phyloP scores from a whole-genome alignment of 2,888 invertebrate species.

The Ceraclea dissimilis region DNA sequence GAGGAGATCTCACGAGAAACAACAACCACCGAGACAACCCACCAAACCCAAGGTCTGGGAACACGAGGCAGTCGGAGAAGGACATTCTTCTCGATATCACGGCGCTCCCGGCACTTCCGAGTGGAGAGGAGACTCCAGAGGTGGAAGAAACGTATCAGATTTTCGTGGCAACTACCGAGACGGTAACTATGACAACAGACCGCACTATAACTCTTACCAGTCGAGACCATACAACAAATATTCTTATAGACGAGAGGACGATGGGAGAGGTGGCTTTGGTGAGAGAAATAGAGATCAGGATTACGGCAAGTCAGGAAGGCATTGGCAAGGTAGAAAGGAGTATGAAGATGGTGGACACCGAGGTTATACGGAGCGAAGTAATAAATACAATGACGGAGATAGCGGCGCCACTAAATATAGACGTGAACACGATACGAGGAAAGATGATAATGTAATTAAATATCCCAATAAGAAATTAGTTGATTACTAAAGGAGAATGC shows the following conservation, averaged over 20 bases:
- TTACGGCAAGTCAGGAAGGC: conserved; percentile 4
- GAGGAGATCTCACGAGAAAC: not conserved
- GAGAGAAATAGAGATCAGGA: conserved; percentile 6
- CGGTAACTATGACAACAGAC: conserved; percentile 5
- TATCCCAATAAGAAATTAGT: conserved; percentile 8
- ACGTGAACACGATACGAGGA: not conserved
- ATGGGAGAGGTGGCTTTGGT: conserved; percentile 1
- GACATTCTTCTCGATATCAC: not conserved
- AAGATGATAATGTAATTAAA: conserved; percentile 5
- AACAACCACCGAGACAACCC: conserved; percentile 3
- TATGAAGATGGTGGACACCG: not conserved
- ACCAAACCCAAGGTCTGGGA: conserved; percentile 1
- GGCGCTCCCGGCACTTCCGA: not conserved
- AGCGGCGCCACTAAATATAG: not conserved
- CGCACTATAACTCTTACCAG: conserved; percentile 5
- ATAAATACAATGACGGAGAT: not conserved
- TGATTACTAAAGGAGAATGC: conserved; percentile 6
- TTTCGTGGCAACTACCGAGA: not conserved
- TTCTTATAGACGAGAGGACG: conserved; percentile 1
- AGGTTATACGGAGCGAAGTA: not conserved
- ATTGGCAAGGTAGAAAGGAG: conserved; percentile 3
- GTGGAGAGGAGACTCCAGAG: not conserved
- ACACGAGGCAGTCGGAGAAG: not conserved
- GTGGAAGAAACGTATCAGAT: conserved; percentile 3
- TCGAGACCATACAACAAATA: not conserved